Evolutionary conservation across 2,888 invertebrate genomes (phyloP).

Genomic region (Leucozona laternaria): DNA sequence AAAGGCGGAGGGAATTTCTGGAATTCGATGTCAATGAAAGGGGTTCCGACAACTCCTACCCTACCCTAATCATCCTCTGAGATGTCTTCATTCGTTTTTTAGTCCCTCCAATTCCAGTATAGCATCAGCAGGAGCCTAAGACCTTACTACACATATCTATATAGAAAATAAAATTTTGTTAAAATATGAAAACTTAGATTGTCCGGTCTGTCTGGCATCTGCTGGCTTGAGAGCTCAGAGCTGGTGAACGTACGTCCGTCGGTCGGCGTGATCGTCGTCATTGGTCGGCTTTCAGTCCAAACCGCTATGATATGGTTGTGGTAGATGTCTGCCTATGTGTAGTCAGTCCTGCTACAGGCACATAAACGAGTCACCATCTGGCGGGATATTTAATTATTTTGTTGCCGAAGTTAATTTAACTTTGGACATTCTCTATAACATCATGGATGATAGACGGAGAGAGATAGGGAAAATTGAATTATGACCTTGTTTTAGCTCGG

Average conservation of each 20-base stretch:
- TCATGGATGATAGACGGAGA: constrained; percentile 69
- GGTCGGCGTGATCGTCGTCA: background rate
- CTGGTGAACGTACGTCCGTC: constrained; percentile 8
- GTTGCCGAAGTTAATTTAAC: constrained; percentile 75
- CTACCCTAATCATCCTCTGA: background rate
- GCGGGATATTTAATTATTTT: constrained; percentile 75
- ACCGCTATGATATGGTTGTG: constrained; percentile 33
- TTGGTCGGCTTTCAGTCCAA: constrained; percentile 11
- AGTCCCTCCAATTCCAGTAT: background rate
- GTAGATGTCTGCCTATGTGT: constrained; percentile 17
- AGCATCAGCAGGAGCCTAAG: background rate
- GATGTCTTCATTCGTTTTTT: constrained; percentile 50
- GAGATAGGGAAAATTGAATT: constrained; percentile 73
- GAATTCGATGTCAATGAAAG: constrained; percentile 58
- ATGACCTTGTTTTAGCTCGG: constrained; percentile 69
- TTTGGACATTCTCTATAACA: constrained; percentile 72
- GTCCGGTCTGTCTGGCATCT: constrained; percentile 41
- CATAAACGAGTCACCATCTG: constrained; percentile 74
- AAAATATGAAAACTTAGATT: constrained; percentile 72
- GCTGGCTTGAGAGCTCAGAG: constrained; percentile 27
- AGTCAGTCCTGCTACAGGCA: constrained; percentile 52
- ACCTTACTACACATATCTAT: background rate
- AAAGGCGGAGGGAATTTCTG: constrained; percentile 32
- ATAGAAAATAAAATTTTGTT: constrained; percentile 56
- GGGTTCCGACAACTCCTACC: background rate